These are phyloP conservation scores for Zelleria hepariella DNA, from an alignment of 2,888 invertebrate species.

Conservation along the genomic window DNA sequence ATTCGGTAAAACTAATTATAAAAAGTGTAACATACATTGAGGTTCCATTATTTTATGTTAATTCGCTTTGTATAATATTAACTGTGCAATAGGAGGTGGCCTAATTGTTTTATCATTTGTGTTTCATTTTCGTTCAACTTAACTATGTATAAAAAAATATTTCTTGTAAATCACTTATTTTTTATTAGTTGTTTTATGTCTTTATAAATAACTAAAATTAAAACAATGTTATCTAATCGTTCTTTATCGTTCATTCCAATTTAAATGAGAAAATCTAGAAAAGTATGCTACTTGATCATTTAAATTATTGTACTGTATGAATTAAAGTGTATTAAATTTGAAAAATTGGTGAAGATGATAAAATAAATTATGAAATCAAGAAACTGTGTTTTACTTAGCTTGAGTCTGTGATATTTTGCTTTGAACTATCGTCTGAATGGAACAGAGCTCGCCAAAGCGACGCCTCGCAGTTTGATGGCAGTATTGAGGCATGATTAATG, in stretches of 20 bases:
- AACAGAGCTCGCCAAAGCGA: slow-evolving; percentile 48
- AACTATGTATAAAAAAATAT: slow-evolving; percentile 42
- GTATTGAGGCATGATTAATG: slow-evolving; percentile 70
- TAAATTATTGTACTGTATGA: slow-evolving; percentile 71
- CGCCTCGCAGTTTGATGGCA: slow-evolving; percentile 55
- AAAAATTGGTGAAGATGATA: slow-evolving; percentile 69
- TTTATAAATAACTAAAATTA: slow-evolving; percentile 54
- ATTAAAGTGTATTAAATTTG: slow-evolving; percentile 67
- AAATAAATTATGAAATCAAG: slow-evolving; percentile 67
- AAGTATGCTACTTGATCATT: slow-evolving; percentile 66
- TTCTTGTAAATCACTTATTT: slow-evolving; percentile 31
- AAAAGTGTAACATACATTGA: slow-evolving; percentile 34
- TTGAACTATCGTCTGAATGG: neutral
- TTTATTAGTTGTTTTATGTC: slow-evolving; percentile 60
- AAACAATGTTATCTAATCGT: slow-evolving; percentile 59
- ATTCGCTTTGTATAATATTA: slow-evolving; percentile 20
- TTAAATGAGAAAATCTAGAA: slow-evolving; percentile 63
- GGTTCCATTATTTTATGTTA: slow-evolving; percentile 22
- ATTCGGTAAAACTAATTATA: slow-evolving; percentile 29
- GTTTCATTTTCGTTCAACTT: slow-evolving; percentile 27
- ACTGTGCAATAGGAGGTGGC: slow-evolving; percentile 65
- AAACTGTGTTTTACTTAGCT: slow-evolving; percentile 26
- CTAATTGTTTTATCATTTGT: slow-evolving; percentile 31
- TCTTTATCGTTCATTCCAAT: slow-evolving; percentile 72
- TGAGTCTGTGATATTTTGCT: neutral